phyloP scores from a whole-genome alignment of 2,888 invertebrate species.

The Acronicta psi region DNA sequence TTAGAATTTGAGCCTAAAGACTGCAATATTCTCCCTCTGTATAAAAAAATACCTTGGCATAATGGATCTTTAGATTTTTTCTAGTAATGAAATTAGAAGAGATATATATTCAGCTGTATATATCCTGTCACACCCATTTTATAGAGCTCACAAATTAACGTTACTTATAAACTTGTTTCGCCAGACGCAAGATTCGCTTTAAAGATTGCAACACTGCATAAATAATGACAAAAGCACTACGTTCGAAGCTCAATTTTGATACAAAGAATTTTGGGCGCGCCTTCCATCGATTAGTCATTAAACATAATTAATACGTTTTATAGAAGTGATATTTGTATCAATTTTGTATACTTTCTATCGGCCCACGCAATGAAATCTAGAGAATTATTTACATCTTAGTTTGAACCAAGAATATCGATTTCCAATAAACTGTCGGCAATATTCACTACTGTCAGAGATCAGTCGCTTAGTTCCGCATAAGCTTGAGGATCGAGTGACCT shows the following conservation, averaged over 20 bases:
- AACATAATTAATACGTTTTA: slow-evolving; percentile 57
- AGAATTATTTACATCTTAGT: slow-evolving; percentile 39
- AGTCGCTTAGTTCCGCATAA: slow-evolving; percentile 28
- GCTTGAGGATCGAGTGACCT: slow-evolving; percentile 40
- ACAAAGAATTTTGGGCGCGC: slow-evolving; percentile 52
- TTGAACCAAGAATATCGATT: slow-evolving; percentile 38
- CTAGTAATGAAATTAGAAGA: background rate
- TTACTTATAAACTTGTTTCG: slow-evolving; percentile 30
- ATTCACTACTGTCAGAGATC: slow-evolving; percentile 35
- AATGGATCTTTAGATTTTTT: no score
- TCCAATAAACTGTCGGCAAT: slow-evolving; percentile 22
- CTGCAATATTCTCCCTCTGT: background rate
- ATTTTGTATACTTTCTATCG: slow-evolving; percentile 56
- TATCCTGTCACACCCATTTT: slow-evolving; percentile 7
- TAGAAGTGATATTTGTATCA: slow-evolving; percentile 57
- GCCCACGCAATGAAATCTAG: slow-evolving; percentile 46
- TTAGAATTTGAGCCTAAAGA: slow-evolving; percentile 7
- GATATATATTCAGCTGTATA: background rate
- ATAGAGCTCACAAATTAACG: background rate
- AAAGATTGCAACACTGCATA: slow-evolving; percentile 37
- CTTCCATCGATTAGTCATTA: slow-evolving; percentile 45
- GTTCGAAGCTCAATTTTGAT: slow-evolving; percentile 32
- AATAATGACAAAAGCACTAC: slow-evolving; percentile 33
- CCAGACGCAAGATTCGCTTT: slow-evolving; percentile 9
- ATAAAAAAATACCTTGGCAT: background rate